Evolutionary conservation across 2,113 vertebrate genomes (phyloP), one percentile per base, ranked within the genome.

Genomic region (Cephalopterus ornatus): DNA sequence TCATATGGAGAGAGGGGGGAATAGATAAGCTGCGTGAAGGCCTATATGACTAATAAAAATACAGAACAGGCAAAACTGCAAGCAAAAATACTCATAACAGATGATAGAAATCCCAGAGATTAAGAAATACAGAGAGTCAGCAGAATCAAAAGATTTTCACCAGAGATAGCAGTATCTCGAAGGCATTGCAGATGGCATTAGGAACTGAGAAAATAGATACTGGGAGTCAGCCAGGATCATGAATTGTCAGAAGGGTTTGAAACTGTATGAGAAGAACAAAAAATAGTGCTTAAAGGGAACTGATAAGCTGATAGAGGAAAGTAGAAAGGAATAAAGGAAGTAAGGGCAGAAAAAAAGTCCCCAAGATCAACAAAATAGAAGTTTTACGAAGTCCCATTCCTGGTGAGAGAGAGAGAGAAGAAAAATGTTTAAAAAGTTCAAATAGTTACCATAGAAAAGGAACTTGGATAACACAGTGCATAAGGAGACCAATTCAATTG

Each of bases 151-250:
- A 88, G 56, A 87, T 88, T 93, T 96, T 65, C 70, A 93, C 33
- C 35, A 82, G 56, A 88, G 52, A 92, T 8, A 96, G 61, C 35
- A 85, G 30, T 79, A 89, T 83, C 85, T 93, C 79, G 22, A 12
- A 89, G 84, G 85, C 82, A 92, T 86, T 81, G 88, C 95, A 96
- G 92, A 92, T 93, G 92, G 92, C 71, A 92, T 85, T 85, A 88
- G 79, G 63, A 96, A 88, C 78, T 80, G 59, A 93, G 82, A 93
- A 93, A 90, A 75, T 70, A 58, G 58, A 76, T 88, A 92, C 46
- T 94, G 94, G 71, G 91, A 92, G 74, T 92, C 88, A 94, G 91
- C 85, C 92, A 95, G 79, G 67, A 93, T 63, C 66, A 82, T 39
- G 53, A 85, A 68, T 85, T 86, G 53, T 92, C 88, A 85, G 26